Base-by-base conservation (phyloP, 2,888 invertebrate species). In the Conops quadrifasciatus region DNA sequence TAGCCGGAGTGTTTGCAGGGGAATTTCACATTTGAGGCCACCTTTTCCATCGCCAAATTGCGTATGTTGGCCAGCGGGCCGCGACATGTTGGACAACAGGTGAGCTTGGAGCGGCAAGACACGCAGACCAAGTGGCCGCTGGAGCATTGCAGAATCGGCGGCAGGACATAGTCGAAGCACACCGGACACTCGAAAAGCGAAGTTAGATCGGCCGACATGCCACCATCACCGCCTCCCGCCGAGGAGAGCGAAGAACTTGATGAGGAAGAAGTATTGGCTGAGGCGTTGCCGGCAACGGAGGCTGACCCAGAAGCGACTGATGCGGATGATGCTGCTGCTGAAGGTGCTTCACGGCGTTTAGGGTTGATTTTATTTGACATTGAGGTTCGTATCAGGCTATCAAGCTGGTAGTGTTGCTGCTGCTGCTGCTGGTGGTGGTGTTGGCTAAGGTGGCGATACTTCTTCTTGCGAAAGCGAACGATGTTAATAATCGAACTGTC, bases 1-100 rank as follows among this genome's bases (percentile, higher is more conserved):
- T 96, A 96, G 78, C 93, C 93, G 70, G 95, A 94, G 88, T 98
- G 99, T 88, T 98, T 98, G 88, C 99, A 99, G 0, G 99, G 98
- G 83, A 99, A 99, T 91, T 96, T 94, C 62, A 99, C 95, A 80
- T 97, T 98, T 80, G 95, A 94, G 53, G 99, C 99, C 49, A 99
- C 97, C 87, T 99, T 99, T 85, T 99, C 99, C 97, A 99, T 98
- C 45, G 98, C 98, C 83, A 99, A 89, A 87, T 99, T 99, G 77
- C 99, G 91, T 80, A 99, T 99, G 87, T 98, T 98, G 87, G 93
- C 94, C 83, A 98, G 89, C 47, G 97, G 96, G 73, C 98, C 98
- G 75, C 99, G 91, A 85, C 98, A 99, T 73, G 98, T 98, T 59
- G 99, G 99, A 87, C 99, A 99, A 87, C 96, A 96, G 76, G 94